Evolutionary conservation across 2,113 vertebrate genomes (phyloP).

Genomic region (Equus przewalskii): DNA sequence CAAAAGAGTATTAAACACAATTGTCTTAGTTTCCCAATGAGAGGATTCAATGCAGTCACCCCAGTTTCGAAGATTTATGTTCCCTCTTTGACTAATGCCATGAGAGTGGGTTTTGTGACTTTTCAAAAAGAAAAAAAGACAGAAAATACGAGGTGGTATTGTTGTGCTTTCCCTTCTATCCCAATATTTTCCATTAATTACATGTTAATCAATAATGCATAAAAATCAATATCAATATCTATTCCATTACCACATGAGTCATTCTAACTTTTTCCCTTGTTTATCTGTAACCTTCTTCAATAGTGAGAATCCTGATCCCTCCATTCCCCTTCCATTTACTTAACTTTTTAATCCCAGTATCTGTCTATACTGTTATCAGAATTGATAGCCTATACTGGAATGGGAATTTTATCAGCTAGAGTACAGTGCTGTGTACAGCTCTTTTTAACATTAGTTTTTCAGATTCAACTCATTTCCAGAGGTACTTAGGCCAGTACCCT

Average conservation of each 20-base stretch:
- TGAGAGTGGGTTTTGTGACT: neutral
- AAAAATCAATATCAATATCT: neutral
- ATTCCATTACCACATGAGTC: neutral
- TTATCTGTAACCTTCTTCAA: neutral
- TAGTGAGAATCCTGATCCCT: neutral
- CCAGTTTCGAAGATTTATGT: neutral
- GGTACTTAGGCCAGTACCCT: neutral
- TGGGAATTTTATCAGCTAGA: neutral
- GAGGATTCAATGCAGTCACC: accelerated
- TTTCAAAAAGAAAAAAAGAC: neutral
- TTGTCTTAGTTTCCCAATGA: neutral
- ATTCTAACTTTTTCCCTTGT: neutral
- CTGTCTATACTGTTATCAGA: neutral
- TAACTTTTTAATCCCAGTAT: neutral
- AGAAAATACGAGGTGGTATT: neutral
- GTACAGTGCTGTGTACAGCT: neutral
- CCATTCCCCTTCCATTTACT: neutral
- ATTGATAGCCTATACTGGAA: neutral
- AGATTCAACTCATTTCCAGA: neutral
- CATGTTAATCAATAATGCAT: neutral
- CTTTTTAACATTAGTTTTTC: neutral
- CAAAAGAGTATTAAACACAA: neutral
- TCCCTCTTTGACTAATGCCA: neutral
- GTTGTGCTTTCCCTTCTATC: neutral
- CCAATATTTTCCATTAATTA: neutral